Evolutionary conservation across 2,888 invertebrate genomes (phyloP).

Genomic region (Drosophila borborema): DNA sequence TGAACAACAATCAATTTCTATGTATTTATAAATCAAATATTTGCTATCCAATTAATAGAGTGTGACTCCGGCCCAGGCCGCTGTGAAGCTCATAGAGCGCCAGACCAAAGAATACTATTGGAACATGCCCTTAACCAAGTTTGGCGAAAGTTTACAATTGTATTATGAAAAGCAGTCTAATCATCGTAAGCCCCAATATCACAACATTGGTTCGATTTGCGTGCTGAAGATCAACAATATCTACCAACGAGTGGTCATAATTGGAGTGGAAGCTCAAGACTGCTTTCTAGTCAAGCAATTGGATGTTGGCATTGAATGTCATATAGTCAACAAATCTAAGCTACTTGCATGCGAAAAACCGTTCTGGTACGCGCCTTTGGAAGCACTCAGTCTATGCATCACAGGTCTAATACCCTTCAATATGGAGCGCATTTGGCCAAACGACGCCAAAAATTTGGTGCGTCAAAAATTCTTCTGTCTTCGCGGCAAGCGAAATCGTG

Average conservation of each 20-base stretch:
- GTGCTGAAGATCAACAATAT: slow-evolving; percentile 4
- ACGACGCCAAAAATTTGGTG: slow-evolving; percentile 23
- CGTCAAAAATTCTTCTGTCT: slow-evolving; percentile 18
- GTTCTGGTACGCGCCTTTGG: background rate
- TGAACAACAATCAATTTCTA: background rate
- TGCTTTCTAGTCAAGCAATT: slow-evolving; percentile 30
- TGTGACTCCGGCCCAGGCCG: slow-evolving; percentile 18
- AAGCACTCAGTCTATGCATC: slow-evolving; percentile 41
- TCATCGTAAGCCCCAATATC: background rate
- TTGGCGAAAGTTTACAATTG: slow-evolving; percentile 29
- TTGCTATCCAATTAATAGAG: slow-evolving; percentile 15
- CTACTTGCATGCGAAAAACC: slow-evolving; percentile 31
- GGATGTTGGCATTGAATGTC: slow-evolving; percentile 32
- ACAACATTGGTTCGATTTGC: slow-evolving; percentile 16
- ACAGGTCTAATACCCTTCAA: slow-evolving; percentile 39
- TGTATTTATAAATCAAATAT: background rate
- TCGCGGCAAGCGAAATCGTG: background rate
- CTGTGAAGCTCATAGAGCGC: slow-evolving; percentile 7
- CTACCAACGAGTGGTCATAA: slow-evolving; percentile 43
- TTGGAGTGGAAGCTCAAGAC: background rate
- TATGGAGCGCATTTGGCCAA: slow-evolving; percentile 51
- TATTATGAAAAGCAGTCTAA: slow-evolving; percentile 28
- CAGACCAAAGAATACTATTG: background rate
- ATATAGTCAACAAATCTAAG: background rate
- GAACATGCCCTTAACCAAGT: slow-evolving; percentile 19